phyloP scores from a whole-genome alignment of 2,113 vertebrate species.

The Mesoclemmys tuberculata region DNA sequence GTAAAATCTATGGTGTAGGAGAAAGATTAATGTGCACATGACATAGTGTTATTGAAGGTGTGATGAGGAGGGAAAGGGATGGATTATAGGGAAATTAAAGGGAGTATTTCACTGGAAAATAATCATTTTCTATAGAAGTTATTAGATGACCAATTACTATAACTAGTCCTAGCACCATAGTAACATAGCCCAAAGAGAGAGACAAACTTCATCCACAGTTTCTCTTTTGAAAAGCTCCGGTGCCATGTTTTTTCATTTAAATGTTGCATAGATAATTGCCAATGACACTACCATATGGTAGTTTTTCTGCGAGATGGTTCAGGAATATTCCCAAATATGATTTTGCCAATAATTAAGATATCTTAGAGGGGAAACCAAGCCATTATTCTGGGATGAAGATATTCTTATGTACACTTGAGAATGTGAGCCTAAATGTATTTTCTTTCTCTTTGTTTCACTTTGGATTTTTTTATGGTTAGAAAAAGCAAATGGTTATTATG shows the following conservation, averaged over 20 bases:
- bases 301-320: neutral
- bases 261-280: neutral
- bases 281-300: neutral
- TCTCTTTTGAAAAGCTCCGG: neutral
- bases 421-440: neutral
- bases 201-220: constrained; percentile 11
- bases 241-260: neutral
- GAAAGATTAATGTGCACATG: constrained; percentile 61
- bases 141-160: constrained; percentile 72
- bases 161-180: constrained; percentile 56
- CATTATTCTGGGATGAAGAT: constrained; percentile 6
- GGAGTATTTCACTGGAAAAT: constrained; percentile 72
- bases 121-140: constrained; percentile 64
- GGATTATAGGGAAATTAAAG: constrained; percentile 72
- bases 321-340: neutral
- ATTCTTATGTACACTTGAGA: constrained; percentile 1
- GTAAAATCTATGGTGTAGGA: constrained; percentile 53
- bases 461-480: neutral
- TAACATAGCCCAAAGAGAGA: constrained; percentile 61
- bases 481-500: neutral
- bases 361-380: neutral
- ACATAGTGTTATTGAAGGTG: constrained; percentile 61
- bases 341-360: neutral
- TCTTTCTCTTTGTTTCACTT: constrained; percentile 28
- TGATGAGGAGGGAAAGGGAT: constrained; percentile 36